These are phyloP conservation scores for Hiodon tergisus DNA, from an alignment of 2,113 vertebrate species.

Conservation along the genomic window DNA sequence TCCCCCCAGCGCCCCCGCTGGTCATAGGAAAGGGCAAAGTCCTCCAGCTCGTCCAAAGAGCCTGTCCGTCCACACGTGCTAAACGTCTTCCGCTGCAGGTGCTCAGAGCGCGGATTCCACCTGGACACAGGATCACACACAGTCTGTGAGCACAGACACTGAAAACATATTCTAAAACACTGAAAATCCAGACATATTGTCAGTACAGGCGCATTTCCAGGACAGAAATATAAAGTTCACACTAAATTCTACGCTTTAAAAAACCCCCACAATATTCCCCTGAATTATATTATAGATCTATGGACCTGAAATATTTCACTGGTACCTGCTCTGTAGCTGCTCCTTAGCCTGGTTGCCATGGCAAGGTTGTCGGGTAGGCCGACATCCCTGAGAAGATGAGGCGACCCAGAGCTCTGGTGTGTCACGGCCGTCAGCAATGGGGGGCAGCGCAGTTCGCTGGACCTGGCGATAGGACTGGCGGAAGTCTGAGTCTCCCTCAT, in stretches of 20 bases:
- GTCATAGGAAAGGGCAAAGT: constrained; percentile 75
- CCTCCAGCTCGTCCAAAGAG: constrained; percentile 91
- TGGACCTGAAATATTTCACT: background rate
- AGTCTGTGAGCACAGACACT: constrained; percentile 1
- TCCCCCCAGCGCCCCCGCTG: constrained; percentile 60
- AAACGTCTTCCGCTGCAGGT: constrained; percentile 81
- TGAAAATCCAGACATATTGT: background rate
- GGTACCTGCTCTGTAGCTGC: constrained; percentile 50
- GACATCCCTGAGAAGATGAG: constrained; percentile 50
- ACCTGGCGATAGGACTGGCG: constrained; percentile 76
- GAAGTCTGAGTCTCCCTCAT: constrained; percentile 75
- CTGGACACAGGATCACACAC: constrained; percentile 48
- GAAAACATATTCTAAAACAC: no score
- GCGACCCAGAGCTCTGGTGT: constrained; percentile 60
- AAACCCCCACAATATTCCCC: background rate
- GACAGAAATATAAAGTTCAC: background rate
- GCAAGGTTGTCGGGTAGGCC: constrained; percentile 50
- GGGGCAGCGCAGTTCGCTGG: constrained; percentile 76
- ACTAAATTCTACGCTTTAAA: background rate
- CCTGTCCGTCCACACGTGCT: constrained; percentile 73
- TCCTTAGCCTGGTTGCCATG: constrained; percentile 54
- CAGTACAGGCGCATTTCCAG: background rate
- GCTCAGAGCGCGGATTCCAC: constrained; percentile 81
- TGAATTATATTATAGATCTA: background rate
- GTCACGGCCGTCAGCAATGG: constrained; percentile 68